Evolutionary conservation across 2,888 invertebrate genomes (phyloP).

Genomic region (Cephus spinipes): DNA sequence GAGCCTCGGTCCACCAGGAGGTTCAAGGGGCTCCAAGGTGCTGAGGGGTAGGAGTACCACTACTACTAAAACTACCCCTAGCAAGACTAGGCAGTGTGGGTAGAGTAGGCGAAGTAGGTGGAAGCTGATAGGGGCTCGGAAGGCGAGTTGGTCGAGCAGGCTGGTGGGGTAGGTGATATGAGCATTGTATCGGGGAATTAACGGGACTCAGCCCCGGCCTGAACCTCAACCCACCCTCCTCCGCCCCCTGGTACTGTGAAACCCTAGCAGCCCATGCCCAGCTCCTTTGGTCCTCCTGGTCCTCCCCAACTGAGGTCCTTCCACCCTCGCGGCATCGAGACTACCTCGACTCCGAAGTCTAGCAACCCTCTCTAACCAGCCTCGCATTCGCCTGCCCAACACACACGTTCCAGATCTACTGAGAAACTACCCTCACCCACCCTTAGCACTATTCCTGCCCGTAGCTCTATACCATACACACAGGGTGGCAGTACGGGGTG

Average conservation of each 20-base stretch:
- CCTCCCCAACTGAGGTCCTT: conserved; percentile 21
- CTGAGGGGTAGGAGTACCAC: not conserved
- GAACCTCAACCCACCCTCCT: conserved; percentile 8
- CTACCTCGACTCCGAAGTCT: conserved; percentile 21
- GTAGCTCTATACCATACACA: not conserved
- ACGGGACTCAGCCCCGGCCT: conserved; percentile 48
- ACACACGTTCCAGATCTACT: conserved; percentile 20
- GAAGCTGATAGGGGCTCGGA: conserved; percentile 25
- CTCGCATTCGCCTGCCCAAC: conserved; percentile 16
- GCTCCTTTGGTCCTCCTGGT: not conserved
- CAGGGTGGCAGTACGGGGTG: not conserved
- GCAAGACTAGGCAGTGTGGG: not conserved
- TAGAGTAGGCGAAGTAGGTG: not conserved
- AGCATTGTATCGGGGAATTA: conserved; percentile 68
- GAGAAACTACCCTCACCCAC: conserved; percentile 23
- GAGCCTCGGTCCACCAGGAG: conserved; percentile 25
- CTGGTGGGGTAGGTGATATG: conserved; percentile 65
- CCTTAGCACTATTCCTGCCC: conserved; percentile 18
- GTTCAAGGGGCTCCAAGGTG: conserved; percentile 26
- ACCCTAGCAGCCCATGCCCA: not conserved
- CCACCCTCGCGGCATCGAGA: conserved; percentile 21
- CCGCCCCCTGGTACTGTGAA: not conserved
- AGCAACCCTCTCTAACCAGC: conserved; percentile 15
- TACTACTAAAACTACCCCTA: not conserved
- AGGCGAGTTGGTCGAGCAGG: conserved; percentile 50